phyloP scores from a whole-genome alignment of 2,797 vertebrate genomes.

The Sebastes dallii region DNA sequence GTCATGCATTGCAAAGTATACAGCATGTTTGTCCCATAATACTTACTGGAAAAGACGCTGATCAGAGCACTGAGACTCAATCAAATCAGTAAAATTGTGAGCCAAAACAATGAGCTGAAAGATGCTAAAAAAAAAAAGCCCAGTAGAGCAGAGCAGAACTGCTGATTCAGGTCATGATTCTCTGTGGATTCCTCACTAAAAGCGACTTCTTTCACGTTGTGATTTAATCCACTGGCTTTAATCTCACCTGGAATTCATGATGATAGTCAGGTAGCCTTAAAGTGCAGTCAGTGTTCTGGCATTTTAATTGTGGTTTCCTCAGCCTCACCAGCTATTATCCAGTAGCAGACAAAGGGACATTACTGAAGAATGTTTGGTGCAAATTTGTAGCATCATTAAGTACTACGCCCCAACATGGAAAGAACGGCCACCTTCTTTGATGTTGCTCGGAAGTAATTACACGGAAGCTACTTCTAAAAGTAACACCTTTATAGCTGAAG shows the following conservation, averaged over 20 bases:
- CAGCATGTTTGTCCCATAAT: background rate
- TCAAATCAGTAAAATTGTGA: background rate
- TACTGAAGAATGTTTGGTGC: slow-evolving; percentile 44
- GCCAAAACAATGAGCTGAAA: background rate
- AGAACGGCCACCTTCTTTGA: slow-evolving; percentile 69
- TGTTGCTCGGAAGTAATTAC: slow-evolving; percentile 67
- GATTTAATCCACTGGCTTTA: background rate
- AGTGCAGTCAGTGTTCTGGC: background rate
- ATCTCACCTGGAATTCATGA: background rate
- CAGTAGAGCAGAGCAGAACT: background rate
- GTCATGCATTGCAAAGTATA: background rate
- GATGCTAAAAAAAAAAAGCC: too few species aligned
- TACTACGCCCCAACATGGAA: slow-evolving; percentile 50
- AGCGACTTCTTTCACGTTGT: background rate
- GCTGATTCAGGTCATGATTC: background rate
- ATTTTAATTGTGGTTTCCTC: background rate
- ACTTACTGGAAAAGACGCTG: background rate
- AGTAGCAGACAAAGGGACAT: slow-evolving; percentile 57
- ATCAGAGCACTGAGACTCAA: background rate
- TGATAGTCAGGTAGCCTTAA: background rate
- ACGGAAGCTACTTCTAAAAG: slow-evolving; percentile 54
- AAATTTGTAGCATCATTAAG: slow-evolving; percentile 52
- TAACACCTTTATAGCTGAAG: slow-evolving; percentile 58
- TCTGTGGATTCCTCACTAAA: background rate
- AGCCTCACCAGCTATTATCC: slow-evolving; percentile 36